phyloP scores from a whole-genome alignment of 2,797 vertebrate genomes.

The Ctenochaetus hawaiiensis region DNA sequence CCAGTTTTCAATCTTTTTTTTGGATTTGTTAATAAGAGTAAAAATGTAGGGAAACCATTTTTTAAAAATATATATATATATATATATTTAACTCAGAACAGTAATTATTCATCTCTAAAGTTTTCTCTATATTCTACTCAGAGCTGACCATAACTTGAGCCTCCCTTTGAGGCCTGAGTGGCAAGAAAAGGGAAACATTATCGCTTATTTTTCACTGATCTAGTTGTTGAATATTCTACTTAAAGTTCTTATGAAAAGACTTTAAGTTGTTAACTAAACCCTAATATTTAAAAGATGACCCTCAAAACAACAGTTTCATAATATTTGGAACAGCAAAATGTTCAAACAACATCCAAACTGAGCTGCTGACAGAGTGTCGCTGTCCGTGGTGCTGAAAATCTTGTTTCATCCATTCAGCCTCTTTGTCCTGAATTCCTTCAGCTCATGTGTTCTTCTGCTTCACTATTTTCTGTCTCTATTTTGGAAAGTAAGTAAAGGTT shows the following conservation, averaged over 20 bases:
- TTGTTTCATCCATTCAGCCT: background rate
- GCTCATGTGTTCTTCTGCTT: background rate
- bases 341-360: background rate
- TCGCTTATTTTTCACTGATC: background rate
- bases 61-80: too few species aligned
- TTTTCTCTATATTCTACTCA: background rate
- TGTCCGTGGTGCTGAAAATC: conserved; percentile 72
- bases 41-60: too few species aligned
- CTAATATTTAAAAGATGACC: background rate
- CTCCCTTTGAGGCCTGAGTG: background rate
- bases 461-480: background rate
- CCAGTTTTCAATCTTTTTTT: background rate
- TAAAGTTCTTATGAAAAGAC: background rate
- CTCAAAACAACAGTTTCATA: background rate
- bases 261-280: background rate
- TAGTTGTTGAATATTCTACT: background rate
- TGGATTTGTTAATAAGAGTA: background rate
- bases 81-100: background rate
- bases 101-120: background rate
- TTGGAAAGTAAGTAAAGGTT: background rate
- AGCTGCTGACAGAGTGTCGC: background rate
- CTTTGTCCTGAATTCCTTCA: background rate
- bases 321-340: background rate
- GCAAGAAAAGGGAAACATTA: background rate
- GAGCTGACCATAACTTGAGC: background rate